Conservation (phyloP, 2,797 vertebrate genomes). For the Vireo griseus region DNA sequence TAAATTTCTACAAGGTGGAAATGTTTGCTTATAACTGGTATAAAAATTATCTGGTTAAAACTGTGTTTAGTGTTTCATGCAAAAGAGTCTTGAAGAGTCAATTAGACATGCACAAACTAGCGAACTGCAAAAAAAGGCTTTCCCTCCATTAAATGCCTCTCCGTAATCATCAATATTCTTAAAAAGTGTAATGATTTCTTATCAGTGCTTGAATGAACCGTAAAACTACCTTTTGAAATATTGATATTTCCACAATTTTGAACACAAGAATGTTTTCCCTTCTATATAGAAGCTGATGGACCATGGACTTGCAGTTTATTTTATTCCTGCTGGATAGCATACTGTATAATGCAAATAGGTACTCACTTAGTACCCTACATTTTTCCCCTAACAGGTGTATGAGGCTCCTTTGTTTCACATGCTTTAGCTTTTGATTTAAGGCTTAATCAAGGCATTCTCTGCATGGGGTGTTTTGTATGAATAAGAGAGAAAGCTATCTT, state of each 20-base stretch:
- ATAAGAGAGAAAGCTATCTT: not conserved
- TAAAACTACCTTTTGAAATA: slow-evolving; percentile 81
- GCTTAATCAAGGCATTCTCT: slow-evolving; percentile 2
- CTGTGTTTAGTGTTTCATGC: slow-evolving; percentile 70
- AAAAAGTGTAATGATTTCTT: slow-evolving; percentile 81
- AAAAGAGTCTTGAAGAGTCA: slow-evolving; percentile 75
- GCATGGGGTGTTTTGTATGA: not conserved
- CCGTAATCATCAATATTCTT: slow-evolving; percentile 74
- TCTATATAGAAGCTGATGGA: slow-evolving; percentile 64
- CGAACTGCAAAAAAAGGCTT: slow-evolving; percentile 75
- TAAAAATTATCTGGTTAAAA: slow-evolving; percentile 34
- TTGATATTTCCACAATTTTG: slow-evolving; percentile 82
- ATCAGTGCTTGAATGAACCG: slow-evolving; percentile 79
- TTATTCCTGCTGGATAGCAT: slow-evolving; percentile 18
- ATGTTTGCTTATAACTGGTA: not conserved
- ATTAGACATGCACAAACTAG: slow-evolving; percentile 80
- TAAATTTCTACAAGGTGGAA: not conserved
- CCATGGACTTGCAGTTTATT: slow-evolving; percentile 69
- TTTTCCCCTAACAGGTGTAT: not conserved
- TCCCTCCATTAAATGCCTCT: slow-evolving; percentile 74
- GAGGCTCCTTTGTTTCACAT: not conserved
- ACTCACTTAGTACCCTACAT: not conserved
- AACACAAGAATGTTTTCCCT: slow-evolving; percentile 70
- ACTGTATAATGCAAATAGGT: not conserved
- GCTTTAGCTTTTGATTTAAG: slow-evolving; percentile 1